phyloP scores from a whole-genome alignment of 2,888 invertebrate species.

The Idaea dimidiata region DNA sequence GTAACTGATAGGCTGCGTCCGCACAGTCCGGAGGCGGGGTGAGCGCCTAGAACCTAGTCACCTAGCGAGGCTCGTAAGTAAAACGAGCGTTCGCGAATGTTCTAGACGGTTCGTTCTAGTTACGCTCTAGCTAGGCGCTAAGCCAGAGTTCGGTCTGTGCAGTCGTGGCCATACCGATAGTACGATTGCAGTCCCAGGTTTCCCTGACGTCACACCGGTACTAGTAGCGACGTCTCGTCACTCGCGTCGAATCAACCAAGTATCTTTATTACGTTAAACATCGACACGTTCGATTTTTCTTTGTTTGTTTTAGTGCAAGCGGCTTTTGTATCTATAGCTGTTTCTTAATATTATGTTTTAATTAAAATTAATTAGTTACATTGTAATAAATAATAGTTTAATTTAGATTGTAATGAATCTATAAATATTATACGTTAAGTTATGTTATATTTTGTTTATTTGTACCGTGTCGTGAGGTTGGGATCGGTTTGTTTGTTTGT shows the following conservation, averaged over 20 bases:
- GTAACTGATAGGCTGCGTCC: too few species aligned
- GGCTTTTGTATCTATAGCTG: conserved; percentile 12
- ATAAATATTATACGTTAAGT: conserved; percentile 11
- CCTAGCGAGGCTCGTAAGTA: too few species aligned
- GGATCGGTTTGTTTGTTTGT: conserved; percentile 10
- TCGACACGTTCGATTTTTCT: conserved; percentile 27
- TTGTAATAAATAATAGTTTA: conserved; percentile 20
- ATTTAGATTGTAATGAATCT: conserved; percentile 22
- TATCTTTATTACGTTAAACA: conserved; percentile 18
- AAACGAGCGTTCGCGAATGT: too few species aligned
- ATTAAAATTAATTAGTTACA: conserved; percentile 15
- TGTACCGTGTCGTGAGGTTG: conserved; percentile 23
- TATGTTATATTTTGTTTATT: conserved; percentile 19
- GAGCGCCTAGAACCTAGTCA: too few species aligned
- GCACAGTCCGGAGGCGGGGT: too few species aligned
- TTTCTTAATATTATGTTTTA: conserved; percentile 15
- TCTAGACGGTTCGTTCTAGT: too few species aligned
- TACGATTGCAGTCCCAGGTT: background rate
- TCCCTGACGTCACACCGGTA: conserved; percentile 35
- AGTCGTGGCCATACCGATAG: too few species aligned
- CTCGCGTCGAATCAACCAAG: too few species aligned
- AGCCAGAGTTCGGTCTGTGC: too few species aligned
- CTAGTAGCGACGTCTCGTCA: too few species aligned
- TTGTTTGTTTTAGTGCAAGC: conserved; percentile 29
- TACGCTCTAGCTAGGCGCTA: too few species aligned